Evolutionary conservation across 2,113 vertebrate species (phyloP).

Genomic region (Apus apus): DNA sequence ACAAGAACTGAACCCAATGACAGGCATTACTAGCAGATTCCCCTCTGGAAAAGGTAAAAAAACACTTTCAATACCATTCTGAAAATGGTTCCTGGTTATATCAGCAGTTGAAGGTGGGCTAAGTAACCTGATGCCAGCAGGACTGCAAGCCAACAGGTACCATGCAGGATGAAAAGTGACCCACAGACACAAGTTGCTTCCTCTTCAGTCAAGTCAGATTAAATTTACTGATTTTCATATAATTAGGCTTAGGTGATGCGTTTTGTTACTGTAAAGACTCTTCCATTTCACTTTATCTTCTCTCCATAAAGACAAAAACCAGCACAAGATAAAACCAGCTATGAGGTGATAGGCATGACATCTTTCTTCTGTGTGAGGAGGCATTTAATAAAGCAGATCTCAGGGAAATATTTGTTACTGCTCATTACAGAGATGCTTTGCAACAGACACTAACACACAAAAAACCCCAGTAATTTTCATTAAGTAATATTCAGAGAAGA

Average conservation of each 20-base stretch:
- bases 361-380: neutral
- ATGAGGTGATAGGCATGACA: neutral
- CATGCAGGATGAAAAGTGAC: neutral
- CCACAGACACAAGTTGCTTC: neutral
- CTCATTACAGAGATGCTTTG: neutral
- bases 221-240: neutral
- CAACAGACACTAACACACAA: neutral
- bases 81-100: neutral
- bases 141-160: neutral
- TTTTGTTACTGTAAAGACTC: neutral
- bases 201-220: neutral
- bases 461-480: neutral
- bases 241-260: neutral
- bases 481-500: neutral
- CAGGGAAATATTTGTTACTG: neutral
- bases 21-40: neutral
- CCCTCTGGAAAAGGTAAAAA: neutral
- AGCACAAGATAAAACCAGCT: neutral
- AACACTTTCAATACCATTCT: neutral
- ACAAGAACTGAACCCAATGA: neutral
- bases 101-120: neutral
- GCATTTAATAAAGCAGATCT: neutral
- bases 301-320: neutral
- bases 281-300: neutral
- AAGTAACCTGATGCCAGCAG: neutral